Conservation (phyloP, 2,113 vertebrate genomes). For the Malurus cyaneus region DNA sequence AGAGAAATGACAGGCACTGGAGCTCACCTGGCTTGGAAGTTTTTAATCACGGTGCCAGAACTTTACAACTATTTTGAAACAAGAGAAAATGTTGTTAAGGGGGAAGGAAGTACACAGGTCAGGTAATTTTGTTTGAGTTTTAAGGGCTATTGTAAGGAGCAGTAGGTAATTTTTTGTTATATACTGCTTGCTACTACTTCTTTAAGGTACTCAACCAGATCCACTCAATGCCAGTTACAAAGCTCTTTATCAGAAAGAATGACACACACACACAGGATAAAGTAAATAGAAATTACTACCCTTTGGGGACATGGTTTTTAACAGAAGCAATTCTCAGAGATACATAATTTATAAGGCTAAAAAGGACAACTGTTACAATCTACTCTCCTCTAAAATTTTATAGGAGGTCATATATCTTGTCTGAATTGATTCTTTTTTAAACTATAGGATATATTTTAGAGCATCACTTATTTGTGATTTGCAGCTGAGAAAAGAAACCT, state of each 20-base stretch:
- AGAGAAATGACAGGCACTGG: background rate
- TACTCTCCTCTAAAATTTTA: slow-evolving; percentile 21
- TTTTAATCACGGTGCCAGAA: background rate
- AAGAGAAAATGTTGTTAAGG: background rate
- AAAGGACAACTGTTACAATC: slow-evolving; percentile 29
- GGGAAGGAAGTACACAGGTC: background rate
- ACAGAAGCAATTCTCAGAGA: slow-evolving; percentile 21
- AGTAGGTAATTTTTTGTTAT: background rate
- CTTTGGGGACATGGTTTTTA: background rate
- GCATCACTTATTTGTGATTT: background rate
- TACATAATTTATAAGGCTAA: slow-evolving; percentile 47
- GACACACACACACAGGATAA: background rate
- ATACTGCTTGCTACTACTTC: background rate
- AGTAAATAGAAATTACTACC: slow-evolving; percentile 43
- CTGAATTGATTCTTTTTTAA: slow-evolving; percentile 33
- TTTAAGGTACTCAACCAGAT: background rate
- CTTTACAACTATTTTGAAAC: background rate
- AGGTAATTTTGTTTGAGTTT: background rate
- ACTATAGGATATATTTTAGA: slow-evolving; percentile 15
- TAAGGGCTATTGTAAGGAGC: background rate
- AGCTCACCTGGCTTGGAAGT: background rate
- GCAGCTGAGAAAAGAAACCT: background rate
- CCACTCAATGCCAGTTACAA: background rate
- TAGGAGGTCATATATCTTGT: background rate
- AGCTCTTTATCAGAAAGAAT: slow-evolving; percentile 6